Evolutionary conservation across 2,888 invertebrate genomes (phyloP), one percentile per base, ranked within the genome.

Genomic region (Macaria liturata): DNA sequence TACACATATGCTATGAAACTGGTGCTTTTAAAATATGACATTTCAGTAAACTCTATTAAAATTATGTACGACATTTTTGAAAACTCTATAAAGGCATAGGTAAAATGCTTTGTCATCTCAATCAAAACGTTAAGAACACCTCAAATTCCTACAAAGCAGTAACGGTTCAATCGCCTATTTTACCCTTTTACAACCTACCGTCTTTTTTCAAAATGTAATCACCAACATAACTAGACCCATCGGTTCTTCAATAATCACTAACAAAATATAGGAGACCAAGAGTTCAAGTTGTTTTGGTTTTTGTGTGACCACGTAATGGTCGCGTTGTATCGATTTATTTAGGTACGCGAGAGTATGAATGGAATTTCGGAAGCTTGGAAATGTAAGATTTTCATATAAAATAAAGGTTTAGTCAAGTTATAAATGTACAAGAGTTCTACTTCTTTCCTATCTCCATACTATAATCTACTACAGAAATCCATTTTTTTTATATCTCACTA

Each of bases 281-380:
- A 46, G 59, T 3, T 64, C 62, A 60, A 9, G 39, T 37, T 52
- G 49, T 30, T 44, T 30, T 65, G 55, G 68, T 54, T 49, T 45
- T 55, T 30, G 46, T 30, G 54, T 52, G 40, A 58, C 58, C 65
- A 65, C 62, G 68, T 59, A 64, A 61, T 65, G 57, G 47, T 65
- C 61, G 66, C 64, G 56, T 63, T 62, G 65, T 56, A 66, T 67
- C 69, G 65, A 68, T 68, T 70, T 66, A 67, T 61, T 63, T 61
- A 55, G 61, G 68, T 64, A 68, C 69, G 69, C 70, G 61, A 62
- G 50, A 62, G 65, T 62, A 70, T 68, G 65, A 65, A 68, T 61
- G 59, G 61, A 60, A 68, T 68, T 68, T 57, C 47, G 51, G 54
- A 61, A 68, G 64, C 30, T 45, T 30, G 9, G 9, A 43, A n/a